A percentile compares a stretch with the other conserved stretches of the same genome.
Evolutionary conservation across 2,888 invertebrate species (phyloP).

Genomic region (Asteroscopus sphinx): DNA sequence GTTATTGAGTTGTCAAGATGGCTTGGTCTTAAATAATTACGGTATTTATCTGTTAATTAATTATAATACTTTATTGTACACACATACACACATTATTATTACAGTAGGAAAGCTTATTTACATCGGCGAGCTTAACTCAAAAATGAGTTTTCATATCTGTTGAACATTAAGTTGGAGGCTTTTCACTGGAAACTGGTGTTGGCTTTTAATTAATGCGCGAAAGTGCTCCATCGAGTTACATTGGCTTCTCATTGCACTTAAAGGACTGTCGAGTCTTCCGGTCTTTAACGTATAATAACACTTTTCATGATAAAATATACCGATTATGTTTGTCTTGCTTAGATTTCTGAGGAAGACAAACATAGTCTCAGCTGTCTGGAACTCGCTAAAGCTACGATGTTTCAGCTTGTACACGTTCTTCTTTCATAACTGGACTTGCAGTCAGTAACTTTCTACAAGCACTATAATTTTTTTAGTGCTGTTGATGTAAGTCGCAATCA

Average conservation of each 20-base stretch:
- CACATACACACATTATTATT: too few relatives aligned
- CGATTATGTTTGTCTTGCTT: background rate
- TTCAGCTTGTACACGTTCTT: slow-evolving; percentile 9
- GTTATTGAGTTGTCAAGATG: slow-evolving; percentile 1
- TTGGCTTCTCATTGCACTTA: slow-evolving; percentile 7
- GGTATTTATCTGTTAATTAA: slow-evolving; percentile 9
- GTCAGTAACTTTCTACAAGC: slow-evolving; percentile 16
- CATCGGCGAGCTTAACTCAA: too few relatives aligned
- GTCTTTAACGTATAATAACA: background rate
- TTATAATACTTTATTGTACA: too few relatives aligned
- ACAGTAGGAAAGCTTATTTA: too few relatives aligned
- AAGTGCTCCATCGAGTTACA: slow-evolving; percentile 22
- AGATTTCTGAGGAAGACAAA: too few relatives aligned
- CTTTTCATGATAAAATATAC: background rate
- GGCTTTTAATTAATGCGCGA: slow-evolving; percentile 20
- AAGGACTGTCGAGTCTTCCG: background rate
- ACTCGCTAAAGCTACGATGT: background rate
- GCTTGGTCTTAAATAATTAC: background rate
- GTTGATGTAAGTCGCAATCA: too few relatives aligned
- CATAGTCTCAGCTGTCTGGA: background rate
- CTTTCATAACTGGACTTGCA: background rate
- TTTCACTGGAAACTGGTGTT: slow-evolving; percentile 14
- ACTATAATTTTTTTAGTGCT: background rate
- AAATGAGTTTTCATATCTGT: too few relatives aligned
- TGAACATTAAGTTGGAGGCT: slow-evolving; percentile 1